Percentiles rank a stretch among this genome's conserved stretches.
Conservation (phyloP, 2,797 vertebrate species). For the Acanthurus lineatus region DNA sequence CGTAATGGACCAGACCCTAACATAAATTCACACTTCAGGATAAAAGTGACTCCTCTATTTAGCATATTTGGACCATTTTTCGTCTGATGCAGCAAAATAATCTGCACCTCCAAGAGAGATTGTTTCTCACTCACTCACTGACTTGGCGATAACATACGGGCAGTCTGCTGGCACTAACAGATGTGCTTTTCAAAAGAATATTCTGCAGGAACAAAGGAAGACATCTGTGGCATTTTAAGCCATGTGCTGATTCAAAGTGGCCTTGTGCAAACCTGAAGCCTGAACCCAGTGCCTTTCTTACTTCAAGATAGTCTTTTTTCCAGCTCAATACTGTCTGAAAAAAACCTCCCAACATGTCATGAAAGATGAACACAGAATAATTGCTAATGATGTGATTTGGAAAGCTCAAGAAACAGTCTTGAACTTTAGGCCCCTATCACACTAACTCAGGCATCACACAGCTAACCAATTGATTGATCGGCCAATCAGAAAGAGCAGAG, state of each 20-base stretch:
- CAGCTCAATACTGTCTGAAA: not conserved
- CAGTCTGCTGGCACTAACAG: constrained; percentile 4
- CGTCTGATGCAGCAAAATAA: constrained; percentile 61
- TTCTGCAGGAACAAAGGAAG: constrained; percentile 2
- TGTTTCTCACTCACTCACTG: constrained; percentile 56
- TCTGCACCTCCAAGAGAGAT: constrained; percentile 53
- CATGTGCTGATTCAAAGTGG: not conserved
- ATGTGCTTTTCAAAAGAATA: not conserved
- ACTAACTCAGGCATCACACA: no score
- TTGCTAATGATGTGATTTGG: not conserved
- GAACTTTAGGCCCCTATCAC: no score
- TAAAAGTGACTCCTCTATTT: constrained; percentile 68
- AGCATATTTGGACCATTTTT: constrained; percentile 51
- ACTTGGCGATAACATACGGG: constrained; percentile 46
- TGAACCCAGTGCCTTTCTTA: not conserved
- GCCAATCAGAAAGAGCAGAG: no score
- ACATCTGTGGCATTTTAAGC: not conserved
- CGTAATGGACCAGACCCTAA: constrained; percentile 70
- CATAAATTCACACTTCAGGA: constrained; percentile 70
- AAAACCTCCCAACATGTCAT: not conserved
- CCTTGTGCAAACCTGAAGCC: no score
- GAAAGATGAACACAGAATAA: not conserved
- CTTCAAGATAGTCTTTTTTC: not conserved
- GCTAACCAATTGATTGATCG: no score
- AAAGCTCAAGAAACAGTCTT: no score